Base-by-base conservation (phyloP, 23 tunicate species). In the Corella eumyota region DNA sequence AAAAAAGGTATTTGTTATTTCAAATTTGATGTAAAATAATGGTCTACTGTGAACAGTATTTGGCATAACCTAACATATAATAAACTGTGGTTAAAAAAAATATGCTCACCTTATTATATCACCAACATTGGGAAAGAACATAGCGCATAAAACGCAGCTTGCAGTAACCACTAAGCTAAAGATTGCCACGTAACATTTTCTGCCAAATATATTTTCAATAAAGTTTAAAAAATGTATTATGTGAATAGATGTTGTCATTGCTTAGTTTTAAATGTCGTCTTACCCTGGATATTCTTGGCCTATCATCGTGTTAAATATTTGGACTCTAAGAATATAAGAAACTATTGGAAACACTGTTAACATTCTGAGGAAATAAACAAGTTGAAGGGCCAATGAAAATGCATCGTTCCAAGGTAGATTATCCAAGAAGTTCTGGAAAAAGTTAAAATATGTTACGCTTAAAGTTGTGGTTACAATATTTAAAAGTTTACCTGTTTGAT, bases 91-190 rank as follows among this genome's bases (percentile, higher is more conserved):
- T 45, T 9, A 60, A 36, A 71, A 23, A 31, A 17, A 9, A 1
- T 54, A 25, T 20, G 0, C 73, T 53, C 19, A 82, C 92, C 92
- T 65, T 36, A 82, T 67, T 0, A 81, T 73, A 69, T 75, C 77
- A 60, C 95, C 75, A 56, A 85, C 65, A 52, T 85, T 76, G 40
- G 95, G 95, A 71, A 71, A 85, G 28, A 85, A 71, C n/a, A 85
- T 70, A 1, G 95, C 95, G 27, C 77, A 36, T 34, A 78, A 36
- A 1, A 80, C 95, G 44, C 95, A 85, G 6, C 59, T 5, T 29
- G 75, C 32, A 24, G 78, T 57, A 27, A 71, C 23, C 13, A 60
- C 11, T 7, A 56, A 25, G 56, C 62, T 85, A 17, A 72, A 61
- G 0, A 80, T 50, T 24, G 71, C 55, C 24, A 83, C 78, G 27